Evolutionary conservation across 2,888 invertebrate species (phyloP), one percentile per base, ranked within the genome.

Genomic region (Saturnia japonica): DNA sequence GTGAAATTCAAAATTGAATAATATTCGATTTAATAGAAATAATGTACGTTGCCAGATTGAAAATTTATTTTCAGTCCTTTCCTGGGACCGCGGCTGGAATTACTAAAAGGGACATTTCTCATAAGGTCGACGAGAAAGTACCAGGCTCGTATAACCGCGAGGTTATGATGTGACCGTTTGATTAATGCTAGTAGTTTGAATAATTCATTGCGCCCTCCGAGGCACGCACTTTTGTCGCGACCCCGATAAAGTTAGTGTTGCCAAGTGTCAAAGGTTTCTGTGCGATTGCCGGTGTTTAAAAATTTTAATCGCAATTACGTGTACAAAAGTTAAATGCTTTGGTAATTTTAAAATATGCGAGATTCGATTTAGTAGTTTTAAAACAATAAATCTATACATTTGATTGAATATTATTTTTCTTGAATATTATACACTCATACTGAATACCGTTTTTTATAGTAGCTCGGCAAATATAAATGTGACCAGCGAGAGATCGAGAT

Each of bases 141-240:
- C 64, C 40, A 66, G 40, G 70, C 70, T 70, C 66, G 40, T 51
- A 70, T 70, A 70, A 70, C 62, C 66, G 66, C 11, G 70, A 66
- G 64, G 34, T 70, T 85, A 85, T 85, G 86, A 86, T 82, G 84
- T 84, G 88, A 84, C 81, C 83, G 80, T 76, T 76, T 88, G 88
- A 90, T 85, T 86, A 86, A 89, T 85, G 79, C 75, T 73, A 72
- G 79, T 79, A 82, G 82, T 86, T 82, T 74, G 72, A 71, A 82
- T 85, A 83, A 88, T 85, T 86, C 86, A 88, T 85, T 78, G 84
- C 81, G 76, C 69, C 71, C 71, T 78, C 76, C 77, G 73, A 76
- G 77, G 74, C 80, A 82, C 82, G 79, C 83, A 80, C 87, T 85
- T 88, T 88, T 85, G 86, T 87, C 81, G 77, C 73, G 73, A 64